Percentiles rank a stretch among this genome's conserved stretches.
These are phyloP conservation scores for Otolemur crassicaudatus DNA, from an alignment of 2,797 vertebrate species.

Conservation along the genomic window DNA sequence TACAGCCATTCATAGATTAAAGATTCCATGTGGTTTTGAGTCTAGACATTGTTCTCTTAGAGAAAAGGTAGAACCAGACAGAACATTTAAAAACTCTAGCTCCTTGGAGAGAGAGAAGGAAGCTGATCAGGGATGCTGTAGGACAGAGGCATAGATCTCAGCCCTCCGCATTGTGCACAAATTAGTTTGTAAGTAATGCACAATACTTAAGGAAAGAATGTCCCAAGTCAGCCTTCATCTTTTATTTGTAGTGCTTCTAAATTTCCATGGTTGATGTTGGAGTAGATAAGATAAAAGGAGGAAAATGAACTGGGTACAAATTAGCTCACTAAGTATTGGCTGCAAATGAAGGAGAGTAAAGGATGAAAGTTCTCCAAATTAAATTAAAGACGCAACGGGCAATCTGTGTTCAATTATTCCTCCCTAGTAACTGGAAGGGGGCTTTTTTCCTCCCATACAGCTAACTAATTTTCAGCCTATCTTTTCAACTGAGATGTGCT, in stretches of 20 bases:
- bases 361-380: conserved; percentile 73
- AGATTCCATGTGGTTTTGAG: conserved; percentile 2
- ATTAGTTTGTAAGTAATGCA: conserved; percentile 62
- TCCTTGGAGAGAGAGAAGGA: neutral
- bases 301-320: conserved; percentile 77
- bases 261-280: conserved; percentile 66
- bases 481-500: conserved; percentile 43
- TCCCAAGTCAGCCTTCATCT: conserved; percentile 38
- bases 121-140: neutral
- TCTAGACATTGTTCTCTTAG: neutral
- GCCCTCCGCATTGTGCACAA: neutral
- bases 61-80: neutral
- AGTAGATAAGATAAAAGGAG: conserved; percentile 74
- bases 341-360: conserved; percentile 64
- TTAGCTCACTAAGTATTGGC: conserved; percentile 64
- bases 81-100: neutral
- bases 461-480: conserved; percentile 39
- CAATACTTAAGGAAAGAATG: conserved; percentile 38
- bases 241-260: conserved; percentile 66
- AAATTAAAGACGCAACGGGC: conserved; percentile 67
- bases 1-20: neutral
- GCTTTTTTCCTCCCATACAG: neutral
- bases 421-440: conserved; percentile 35
- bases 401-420: conserved; percentile 70
- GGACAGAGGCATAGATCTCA: neutral